Base-by-base conservation (phyloP, 1,140 invertebrate species). In the Anastatus disparis region DNA sequence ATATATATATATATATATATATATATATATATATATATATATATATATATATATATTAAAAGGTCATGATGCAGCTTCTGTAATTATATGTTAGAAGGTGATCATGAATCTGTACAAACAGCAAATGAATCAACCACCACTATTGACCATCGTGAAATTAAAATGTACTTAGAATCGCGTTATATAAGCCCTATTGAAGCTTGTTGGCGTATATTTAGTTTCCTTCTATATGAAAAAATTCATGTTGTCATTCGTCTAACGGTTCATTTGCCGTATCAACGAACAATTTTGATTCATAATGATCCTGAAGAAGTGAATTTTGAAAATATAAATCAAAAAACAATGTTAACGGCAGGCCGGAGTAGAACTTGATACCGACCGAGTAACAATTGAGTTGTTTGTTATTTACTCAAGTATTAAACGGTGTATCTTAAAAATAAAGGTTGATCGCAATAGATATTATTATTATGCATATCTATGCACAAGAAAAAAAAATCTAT, bases 41-140 rank as follows among this genome's bases (percentile, higher is more conserved):
- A 42, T 70, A n/a, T 69, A 69, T 27, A 73, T 73, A 40, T 72
- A 73, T 24, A 62, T 73, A 35, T 72, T 65, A 0, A 73, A 72
- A 65, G 71, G 66, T n/a, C 68, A 73, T 31, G 71, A 75, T 56
- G 53, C 63, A 31, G 74, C 74, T 22, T 48, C 65, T 17, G 42
- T 72, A n/a, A n/a, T 12, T 3, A 40, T 67, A 44, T 65, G 38
- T 20, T 38, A 1, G 15, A 44, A 15, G 2, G 17, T 44, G 1
- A 1, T 12, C 15, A 13, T 44, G 40, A 44, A 1, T n/a, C 40
- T 20, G 46, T 3, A 42, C 3, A 61, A 61, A 42, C 40, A 29
- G 10, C 35, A 61, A 22, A 26, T 17, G 13, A 61, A 42, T 24
- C 24, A 22, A 2, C 58, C 20, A 61, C 15, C 24, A 42, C 22